Percentiles rank a stretch among this genome's conserved stretches.
These are phyloP conservation scores for Mythimna vitellina DNA, from an alignment of 2,888 invertebrate genomes.

Conservation along the genomic window DNA sequence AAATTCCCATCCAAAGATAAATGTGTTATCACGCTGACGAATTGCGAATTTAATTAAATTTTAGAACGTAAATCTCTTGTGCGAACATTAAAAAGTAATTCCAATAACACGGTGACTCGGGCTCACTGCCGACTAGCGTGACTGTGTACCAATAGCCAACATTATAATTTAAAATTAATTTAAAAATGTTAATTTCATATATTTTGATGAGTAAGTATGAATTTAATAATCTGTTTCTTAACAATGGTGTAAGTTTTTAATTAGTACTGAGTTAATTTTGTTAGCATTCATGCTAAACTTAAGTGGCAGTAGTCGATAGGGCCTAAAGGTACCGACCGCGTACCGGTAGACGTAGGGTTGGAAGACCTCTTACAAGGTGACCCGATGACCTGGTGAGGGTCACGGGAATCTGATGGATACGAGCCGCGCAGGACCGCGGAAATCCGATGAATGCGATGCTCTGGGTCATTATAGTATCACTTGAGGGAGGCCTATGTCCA, in stretches of 20 bases:
- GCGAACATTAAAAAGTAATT: slow-evolving; percentile 76
- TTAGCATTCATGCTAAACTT: not conserved
- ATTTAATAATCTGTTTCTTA: not conserved
- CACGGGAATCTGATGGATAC: too few species aligned
- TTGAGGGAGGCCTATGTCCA: too few species aligned
- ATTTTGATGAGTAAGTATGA: slow-evolving; percentile 54
- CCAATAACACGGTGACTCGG: slow-evolving; percentile 64
- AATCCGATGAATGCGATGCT: too few species aligned
- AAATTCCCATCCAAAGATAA: slow-evolving; percentile 64
- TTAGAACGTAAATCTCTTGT: slow-evolving; percentile 73
- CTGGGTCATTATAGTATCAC: too few species aligned
- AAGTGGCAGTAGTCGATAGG: too few species aligned
- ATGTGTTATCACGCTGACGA: slow-evolving; percentile 67
- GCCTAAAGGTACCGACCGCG: too few species aligned
- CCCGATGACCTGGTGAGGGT: too few species aligned
- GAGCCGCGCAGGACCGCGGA: too few species aligned
- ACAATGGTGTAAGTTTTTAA: not conserved
- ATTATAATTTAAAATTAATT: slow-evolving; percentile 41
- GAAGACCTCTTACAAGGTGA: too few species aligned
- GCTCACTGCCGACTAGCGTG: slow-evolving; percentile 62
- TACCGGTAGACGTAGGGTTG: too few species aligned
- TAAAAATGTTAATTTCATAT: slow-evolving; percentile 46
- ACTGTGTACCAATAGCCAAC: slow-evolving; percentile 22
- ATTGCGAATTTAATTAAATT: slow-evolving; percentile 77
- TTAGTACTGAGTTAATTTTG: not conserved